Conservation (phyloP, 2,888 invertebrate species). For the Amiota minor region DNA sequence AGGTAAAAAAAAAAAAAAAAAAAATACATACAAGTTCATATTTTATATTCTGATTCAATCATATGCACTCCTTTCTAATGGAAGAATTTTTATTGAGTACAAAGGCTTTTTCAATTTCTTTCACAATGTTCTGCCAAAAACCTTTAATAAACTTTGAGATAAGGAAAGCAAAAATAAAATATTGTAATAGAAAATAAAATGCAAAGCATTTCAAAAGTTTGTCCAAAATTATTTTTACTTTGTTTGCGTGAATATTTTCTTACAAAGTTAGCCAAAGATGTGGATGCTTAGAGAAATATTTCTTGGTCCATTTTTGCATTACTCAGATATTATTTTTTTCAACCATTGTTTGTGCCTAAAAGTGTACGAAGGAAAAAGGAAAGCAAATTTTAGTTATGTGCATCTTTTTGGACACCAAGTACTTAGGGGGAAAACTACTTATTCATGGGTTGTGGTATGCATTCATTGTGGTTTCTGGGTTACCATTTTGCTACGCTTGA, state of each 20-base stretch:
- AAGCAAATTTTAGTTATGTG: background rate
- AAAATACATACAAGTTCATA: too few relatives aligned
- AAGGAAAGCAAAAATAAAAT: background rate
- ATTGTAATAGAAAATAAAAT: background rate
- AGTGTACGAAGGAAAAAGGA: background rate
- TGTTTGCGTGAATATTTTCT: background rate
- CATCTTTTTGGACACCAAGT: too few relatives aligned
- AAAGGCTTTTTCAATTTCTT: slow-evolving; percentile 7
- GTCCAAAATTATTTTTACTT: slow-evolving; percentile 23
- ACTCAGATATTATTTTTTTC: background rate
- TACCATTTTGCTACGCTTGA: too few relatives aligned
- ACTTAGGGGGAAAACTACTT: too few relatives aligned
- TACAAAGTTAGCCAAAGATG: background rate
- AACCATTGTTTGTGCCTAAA: background rate
- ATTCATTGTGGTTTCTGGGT: too few relatives aligned
- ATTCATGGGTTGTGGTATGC: too few relatives aligned
- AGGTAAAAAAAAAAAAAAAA: too few relatives aligned
- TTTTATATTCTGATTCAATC: too few relatives aligned
- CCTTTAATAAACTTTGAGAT: slow-evolving; percentile 18
- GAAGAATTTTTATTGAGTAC: slow-evolving; percentile 19
- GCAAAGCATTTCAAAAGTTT: slow-evolving; percentile 19
- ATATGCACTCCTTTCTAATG: slow-evolving; percentile 2
- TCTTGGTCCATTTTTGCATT: background rate
- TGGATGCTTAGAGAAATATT: background rate
- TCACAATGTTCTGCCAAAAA: background rate